Evolutionary conservation across 1,140 invertebrate species (phyloP), one percentile per base, ranked within the genome.

Genomic region (Euschistus heros): DNA sequence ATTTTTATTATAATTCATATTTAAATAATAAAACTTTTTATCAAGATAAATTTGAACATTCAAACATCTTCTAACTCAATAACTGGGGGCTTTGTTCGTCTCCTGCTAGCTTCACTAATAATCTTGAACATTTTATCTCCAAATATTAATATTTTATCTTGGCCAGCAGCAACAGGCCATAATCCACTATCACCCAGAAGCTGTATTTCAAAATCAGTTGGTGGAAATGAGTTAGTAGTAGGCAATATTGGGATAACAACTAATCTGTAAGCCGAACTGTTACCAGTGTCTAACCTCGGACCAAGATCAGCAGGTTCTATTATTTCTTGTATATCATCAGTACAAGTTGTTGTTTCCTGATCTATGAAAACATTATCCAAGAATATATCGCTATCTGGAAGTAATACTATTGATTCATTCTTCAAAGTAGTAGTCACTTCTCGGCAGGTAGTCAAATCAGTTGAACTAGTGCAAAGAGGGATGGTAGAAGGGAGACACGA

Each of bases 41-140:
- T 37, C 1, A 37, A 37, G 33, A 10, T 37, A 10, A 10, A 37
- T 6, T 37, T 37, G 33, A 37, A 37, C 13, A 37, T 37, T 37
- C 13, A 37, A 13, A 37, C 33, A 10, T 37, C 33, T 37, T 37
- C 33, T 37, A 10, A 13, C 10, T 37, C 33, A 37, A 37, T 37
- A 37, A 37, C 33, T 37, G 59, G 61, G 50, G 46, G 55, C 62
- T 63, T 46, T 6, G 44, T 67, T 15, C 26, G 54, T 18, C 44
- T 62, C 18, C 57, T 30, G 33, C 66, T 54, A 22, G 63, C 62
- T 63, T 52, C 46, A 18, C 65, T 63, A 17, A 69, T 18, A 20
- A 64, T 14, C 14, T 66, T 44, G 10, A 63, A 37, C 15, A 62
- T 64, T 27, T 63, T 52, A n/a, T 59, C 67, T 30, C 68, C 60